These are phyloP conservation scores for Anabacerthia variegaticeps DNA, from an alignment of 2,797 vertebrate species.

Conservation along the genomic window DNA sequence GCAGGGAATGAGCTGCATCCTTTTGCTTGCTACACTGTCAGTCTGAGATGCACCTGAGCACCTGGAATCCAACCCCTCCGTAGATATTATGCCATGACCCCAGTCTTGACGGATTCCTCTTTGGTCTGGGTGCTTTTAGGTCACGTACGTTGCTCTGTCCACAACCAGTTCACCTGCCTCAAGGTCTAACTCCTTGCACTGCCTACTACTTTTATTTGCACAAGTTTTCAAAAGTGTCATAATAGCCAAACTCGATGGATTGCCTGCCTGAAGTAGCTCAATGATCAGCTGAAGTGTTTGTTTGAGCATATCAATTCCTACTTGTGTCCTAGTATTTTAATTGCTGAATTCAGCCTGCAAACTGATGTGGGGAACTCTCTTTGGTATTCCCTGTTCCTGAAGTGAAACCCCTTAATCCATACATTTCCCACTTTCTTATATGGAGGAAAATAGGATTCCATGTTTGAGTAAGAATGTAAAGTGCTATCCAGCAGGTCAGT, in stretches of 20 bases:
- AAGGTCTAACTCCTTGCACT: accelerated
- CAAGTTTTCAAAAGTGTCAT: not conserved
- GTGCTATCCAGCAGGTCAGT: not conserved
- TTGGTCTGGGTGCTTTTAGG: not conserved
- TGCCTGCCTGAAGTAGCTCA: not conserved
- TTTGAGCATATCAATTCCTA: not conserved
- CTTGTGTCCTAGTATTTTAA: not conserved
- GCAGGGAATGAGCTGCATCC: not conserved
- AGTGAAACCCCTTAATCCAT: not conserved
- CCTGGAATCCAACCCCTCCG: accelerated
- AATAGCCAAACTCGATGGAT: not conserved
- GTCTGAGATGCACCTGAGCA: not conserved
- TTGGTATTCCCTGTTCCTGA: not conserved
- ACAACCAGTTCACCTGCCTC: not conserved
- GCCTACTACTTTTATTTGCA: not conserved
- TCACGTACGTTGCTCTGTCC: not conserved
- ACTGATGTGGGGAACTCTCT: not conserved
- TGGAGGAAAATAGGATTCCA: not conserved
- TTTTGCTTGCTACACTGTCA: not conserved
- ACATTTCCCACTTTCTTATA: not conserved
- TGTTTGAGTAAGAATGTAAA: not conserved
- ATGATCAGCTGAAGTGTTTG: not conserved
- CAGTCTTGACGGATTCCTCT: not conserved
- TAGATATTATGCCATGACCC: accelerated
- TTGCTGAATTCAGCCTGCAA: not conserved